These are phyloP conservation scores for Calephelis nemesis DNA, from an alignment of 1,140 invertebrate genomes.

Conservation along the genomic window DNA sequence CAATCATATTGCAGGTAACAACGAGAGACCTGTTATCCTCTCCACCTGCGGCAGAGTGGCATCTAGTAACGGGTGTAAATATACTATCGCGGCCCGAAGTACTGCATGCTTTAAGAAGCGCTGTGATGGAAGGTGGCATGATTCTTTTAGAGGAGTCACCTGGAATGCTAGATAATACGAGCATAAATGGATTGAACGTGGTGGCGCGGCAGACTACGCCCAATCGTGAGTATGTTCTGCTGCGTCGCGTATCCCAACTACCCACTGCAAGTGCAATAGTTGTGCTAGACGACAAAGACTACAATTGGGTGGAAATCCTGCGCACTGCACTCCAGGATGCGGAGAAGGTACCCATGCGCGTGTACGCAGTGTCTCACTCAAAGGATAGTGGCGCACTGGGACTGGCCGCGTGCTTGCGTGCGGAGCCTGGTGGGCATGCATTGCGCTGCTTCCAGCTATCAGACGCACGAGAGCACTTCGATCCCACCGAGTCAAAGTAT, in stretches of 20 bases:
- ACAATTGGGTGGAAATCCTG: slow-evolving; percentile 89
- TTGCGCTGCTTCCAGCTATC: slow-evolving; percentile 86
- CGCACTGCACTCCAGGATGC: slow-evolving; percentile 84
- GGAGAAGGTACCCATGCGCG: slow-evolving; percentile 79
- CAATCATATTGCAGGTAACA: slow-evolving; percentile 31
- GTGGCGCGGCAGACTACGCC: slow-evolving; percentile 80
- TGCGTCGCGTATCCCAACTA: slow-evolving; percentile 76
- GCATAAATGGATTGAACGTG: slow-evolving; percentile 72
- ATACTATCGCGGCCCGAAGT: slow-evolving; percentile 78
- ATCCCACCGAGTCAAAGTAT: slow-evolving; percentile 79
- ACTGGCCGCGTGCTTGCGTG: slow-evolving; percentile 92
- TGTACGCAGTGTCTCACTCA: slow-evolving; percentile 83
- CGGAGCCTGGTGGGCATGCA: slow-evolving; percentile 89
- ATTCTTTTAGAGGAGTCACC: slow-evolving; percentile 87
- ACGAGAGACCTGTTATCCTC: slow-evolving; percentile 76
- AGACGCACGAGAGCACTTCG: slow-evolving; percentile 83
- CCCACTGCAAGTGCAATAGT: slow-evolving; percentile 68
- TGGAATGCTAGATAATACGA: slow-evolving; percentile 76
- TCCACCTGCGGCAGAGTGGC: slow-evolving; percentile 83
- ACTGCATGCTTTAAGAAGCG: slow-evolving; percentile 81
- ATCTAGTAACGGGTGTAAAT: slow-evolving; percentile 83
- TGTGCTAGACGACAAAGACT: slow-evolving; percentile 84
- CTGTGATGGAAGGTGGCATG: slow-evolving; percentile 87
- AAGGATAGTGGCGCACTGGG: slow-evolving; percentile 88
- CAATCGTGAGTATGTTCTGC: slow-evolving; percentile 81